Conservation (phyloP, 2,113 vertebrate species). For the Camarhynchus parvulus region DNA sequence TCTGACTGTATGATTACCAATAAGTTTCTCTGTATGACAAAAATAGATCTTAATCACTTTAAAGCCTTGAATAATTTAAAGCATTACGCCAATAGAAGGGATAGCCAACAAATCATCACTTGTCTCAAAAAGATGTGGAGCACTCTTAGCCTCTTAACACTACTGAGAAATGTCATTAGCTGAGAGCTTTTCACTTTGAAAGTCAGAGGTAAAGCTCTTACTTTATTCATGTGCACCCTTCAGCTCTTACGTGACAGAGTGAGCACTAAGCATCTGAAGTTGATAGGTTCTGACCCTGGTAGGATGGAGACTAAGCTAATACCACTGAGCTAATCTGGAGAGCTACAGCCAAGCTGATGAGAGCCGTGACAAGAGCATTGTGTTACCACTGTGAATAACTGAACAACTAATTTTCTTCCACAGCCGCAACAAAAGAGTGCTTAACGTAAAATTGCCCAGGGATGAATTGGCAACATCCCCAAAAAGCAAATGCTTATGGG, state of each 20-base stretch:
- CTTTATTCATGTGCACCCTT: background rate
- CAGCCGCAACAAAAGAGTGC: background rate
- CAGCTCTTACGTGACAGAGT: background rate
- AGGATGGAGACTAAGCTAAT: background rate
- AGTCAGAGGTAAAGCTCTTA: constrained; percentile 15
- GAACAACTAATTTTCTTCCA: background rate
- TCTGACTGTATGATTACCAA: constrained; percentile 27
- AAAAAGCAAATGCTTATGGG: background rate
- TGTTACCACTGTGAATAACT: background rate
- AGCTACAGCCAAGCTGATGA: background rate
- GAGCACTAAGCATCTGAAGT: background rate
- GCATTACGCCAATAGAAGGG: background rate
- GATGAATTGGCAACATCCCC: background rate
- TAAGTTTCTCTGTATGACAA: constrained; percentile 2
- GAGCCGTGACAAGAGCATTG: background rate
- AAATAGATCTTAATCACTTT: constrained; percentile 39
- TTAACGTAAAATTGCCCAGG: constrained; percentile 3
- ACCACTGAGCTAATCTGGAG: background rate
- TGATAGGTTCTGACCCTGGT: background rate
- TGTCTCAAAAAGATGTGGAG: background rate
- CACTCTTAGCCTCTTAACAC: background rate
- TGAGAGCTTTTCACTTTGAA: constrained; percentile 31
- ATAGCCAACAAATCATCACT: constrained; percentile 19
- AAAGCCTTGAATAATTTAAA: constrained; percentile 27
- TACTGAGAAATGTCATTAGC: background rate